Evolutionary conservation across 2,113 vertebrate species (phyloP).

Genomic region (Marmota flaviventris): DNA sequence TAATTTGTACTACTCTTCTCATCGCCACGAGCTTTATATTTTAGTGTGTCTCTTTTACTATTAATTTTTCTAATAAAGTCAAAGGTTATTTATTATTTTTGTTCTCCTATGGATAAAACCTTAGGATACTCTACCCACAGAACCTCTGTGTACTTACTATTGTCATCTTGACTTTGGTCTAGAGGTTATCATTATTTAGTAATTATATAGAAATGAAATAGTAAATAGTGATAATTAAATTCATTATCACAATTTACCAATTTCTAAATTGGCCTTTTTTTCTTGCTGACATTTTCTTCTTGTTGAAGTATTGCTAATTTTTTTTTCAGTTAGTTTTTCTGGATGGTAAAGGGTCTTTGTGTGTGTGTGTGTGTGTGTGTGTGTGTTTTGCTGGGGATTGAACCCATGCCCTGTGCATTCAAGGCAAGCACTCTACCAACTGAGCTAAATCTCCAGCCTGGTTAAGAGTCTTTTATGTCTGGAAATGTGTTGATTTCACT

Average conservation of each 20-base stretch:
- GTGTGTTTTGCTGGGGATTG: too few species aligned
- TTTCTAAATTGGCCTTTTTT: neutral
- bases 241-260: neutral
- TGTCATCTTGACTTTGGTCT: neutral
- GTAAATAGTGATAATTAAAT: neutral
- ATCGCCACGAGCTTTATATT: neutral
- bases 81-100: neutral
- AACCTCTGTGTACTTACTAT: neutral
- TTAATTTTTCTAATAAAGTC: constrained; percentile 40
- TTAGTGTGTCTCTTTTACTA: neutral
- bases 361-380: too few species aligned
- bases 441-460: too few species aligned
- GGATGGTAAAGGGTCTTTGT: neutral
- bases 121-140: neutral
- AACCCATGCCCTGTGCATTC: too few species aligned
- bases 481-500: constrained; percentile 49
- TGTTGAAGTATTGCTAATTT: neutral
- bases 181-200: neutral
- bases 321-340: neutral
- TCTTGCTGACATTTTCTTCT: neutral
- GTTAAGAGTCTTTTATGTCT: neutral
- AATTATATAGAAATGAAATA: neutral
- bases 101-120: neutral
- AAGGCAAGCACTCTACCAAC: too few species aligned
- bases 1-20: neutral